A percentile compares a stretch with the other conserved stretches of the same genome.
phyloP scores from a whole-genome alignment of 2,113 vertebrate genomes.

The Amphiprion ocellaris region DNA sequence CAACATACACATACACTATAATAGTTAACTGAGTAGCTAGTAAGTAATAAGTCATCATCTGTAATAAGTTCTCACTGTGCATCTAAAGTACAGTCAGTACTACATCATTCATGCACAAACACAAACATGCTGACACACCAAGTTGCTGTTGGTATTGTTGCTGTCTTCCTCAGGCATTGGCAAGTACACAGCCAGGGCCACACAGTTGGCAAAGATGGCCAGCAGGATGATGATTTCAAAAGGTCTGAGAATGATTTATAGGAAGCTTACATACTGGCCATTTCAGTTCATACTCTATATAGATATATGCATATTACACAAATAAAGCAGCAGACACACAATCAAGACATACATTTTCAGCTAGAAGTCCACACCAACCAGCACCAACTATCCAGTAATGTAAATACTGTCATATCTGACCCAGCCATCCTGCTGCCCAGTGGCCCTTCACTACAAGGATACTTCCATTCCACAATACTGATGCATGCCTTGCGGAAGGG shows the following conservation, averaged over 20 bases:
- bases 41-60: no score
- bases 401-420: no score
- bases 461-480: conserved; percentile 96
- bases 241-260: conserved; percentile 67
- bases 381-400: no score
- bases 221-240: conserved; percentile 94
- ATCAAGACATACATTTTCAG: not conserved
- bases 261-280: conserved; percentile 19
- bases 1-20: no score
- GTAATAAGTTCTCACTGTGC: no score
- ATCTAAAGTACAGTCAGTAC: no score
- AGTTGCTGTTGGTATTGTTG: conserved; percentile 88
- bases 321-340: not conserved
- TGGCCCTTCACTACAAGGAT: conserved; percentile 84
- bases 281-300: not conserved
- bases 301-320: not conserved
- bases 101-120: not conserved
- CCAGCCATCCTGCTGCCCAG: not conserved
- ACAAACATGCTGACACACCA: conserved; percentile 84
- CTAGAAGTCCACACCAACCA: not conserved
- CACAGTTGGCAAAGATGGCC: conserved; percentile 85
- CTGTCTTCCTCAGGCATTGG: conserved; percentile 95
- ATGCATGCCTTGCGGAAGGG: conserved; percentile 91
- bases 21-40: no score
- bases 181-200: conserved; percentile 92